Percentiles rank a stretch among this genome's conserved stretches.
phyloP scores from a whole-genome alignment of 2,797 vertebrate genomes.

The Alfaro cultratus region DNA sequence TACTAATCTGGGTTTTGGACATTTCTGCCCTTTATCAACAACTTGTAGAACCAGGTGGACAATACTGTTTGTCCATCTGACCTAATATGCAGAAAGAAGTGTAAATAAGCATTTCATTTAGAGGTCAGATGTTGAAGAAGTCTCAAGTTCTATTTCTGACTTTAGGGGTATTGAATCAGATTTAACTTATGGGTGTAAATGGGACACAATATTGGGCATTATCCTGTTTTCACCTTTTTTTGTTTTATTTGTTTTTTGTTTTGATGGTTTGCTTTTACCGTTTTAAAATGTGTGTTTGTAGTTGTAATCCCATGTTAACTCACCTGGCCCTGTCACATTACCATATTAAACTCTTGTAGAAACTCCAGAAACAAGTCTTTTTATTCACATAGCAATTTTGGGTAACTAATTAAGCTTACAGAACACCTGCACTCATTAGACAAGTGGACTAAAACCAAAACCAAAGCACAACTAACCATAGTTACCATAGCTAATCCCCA shows the following conservation, averaged over 20 bases:
- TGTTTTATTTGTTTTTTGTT: neutral
- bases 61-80: neutral
- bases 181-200: neutral
- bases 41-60: neutral
- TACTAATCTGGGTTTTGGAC: neutral
- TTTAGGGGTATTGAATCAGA: neutral
- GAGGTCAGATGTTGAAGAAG: neutral
- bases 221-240: neutral
- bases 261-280: neutral
- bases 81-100: neutral
- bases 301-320: constrained; percentile 59
- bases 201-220: neutral
- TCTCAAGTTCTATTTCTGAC: neutral
- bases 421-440: constrained; percentile 35
- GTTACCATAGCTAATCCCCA: constrained; percentile 41
- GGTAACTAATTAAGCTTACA: constrained; percentile 14
- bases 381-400: neutral
- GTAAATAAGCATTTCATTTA: neutral
- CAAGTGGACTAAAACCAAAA: constrained; percentile 25
- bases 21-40: neutral
- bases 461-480: constrained; percentile 27
- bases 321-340: constrained; percentile 44
- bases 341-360: constrained; percentile 12
- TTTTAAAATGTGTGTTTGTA: constrained; percentile 35
- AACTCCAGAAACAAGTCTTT: constrained; percentile 14